Percentiles rank a stretch among this genome's conserved stretches.
phyloP scores from a whole-genome alignment of 2,113 vertebrate species.

The Odobenus rosmarus region DNA sequence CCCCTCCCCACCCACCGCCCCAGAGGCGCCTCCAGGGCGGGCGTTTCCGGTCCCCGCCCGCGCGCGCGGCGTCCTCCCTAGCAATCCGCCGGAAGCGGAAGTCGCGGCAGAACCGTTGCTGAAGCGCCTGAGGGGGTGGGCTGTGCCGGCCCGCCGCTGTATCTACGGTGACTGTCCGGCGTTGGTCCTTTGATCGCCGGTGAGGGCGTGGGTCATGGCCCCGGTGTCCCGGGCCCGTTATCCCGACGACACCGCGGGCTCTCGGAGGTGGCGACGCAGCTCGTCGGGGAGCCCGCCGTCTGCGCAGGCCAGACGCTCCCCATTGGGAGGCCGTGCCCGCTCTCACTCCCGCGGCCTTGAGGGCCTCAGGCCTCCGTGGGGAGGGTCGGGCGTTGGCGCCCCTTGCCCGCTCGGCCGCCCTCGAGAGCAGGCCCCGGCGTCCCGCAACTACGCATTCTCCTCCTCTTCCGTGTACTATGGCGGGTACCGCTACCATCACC shows the following conservation, averaged over 20 bases:
- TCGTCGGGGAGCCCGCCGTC: slow-evolving; percentile 62
- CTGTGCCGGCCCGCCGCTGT: rapidly evolving
- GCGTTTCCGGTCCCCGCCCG: background rate
- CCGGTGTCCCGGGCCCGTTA: slow-evolving; percentile 72
- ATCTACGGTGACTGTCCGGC: rapidly evolving
- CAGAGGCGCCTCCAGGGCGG: rapidly evolving
- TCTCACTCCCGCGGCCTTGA: background rate
- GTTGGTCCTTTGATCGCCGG: rapidly evolving
- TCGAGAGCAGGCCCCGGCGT: background rate
- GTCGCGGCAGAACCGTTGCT: rapidly evolving
- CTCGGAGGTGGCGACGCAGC: background rate
- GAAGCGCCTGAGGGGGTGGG: background rate
- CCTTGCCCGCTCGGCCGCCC: rapidly evolving
- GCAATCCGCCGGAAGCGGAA: background rate
- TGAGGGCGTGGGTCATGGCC: slow-evolving; percentile 31
- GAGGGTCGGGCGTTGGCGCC: rapidly evolving
- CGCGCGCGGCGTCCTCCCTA: background rate
- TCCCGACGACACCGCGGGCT: slow-evolving; percentile 58
- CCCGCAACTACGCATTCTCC: rapidly evolving
- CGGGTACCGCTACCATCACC: background rate
- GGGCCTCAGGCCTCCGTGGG: background rate
- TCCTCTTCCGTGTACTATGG: rapidly evolving
- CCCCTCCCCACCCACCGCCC: rapidly evolving
- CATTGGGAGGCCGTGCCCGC: background rate
- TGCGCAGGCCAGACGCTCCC: background rate